Evolutionary conservation across 2,888 invertebrate genomes (phyloP).

Genomic region (Cheilosia vulpina): DNA sequence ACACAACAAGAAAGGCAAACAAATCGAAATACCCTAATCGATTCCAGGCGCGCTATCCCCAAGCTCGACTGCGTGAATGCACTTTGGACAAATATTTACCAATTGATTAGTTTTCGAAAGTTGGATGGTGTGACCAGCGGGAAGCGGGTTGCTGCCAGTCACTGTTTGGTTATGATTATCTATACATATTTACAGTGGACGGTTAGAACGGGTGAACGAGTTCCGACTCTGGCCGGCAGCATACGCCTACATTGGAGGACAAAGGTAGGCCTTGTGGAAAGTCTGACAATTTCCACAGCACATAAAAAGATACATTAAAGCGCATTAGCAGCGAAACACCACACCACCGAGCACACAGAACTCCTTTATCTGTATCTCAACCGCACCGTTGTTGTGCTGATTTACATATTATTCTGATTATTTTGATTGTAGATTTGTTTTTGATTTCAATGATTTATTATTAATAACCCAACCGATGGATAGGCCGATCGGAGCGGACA

Average conservation of each 20-base stretch:
- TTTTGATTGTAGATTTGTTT: slow-evolving; percentile 74
- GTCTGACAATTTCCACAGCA: slow-evolving; percentile 52
- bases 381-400: slow-evolving; percentile 17
- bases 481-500: background rate
- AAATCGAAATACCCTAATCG: slow-evolving; percentile 74
- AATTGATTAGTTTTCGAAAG: slow-evolving; percentile 74
- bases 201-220: slow-evolving; percentile 31
- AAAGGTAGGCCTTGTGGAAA: slow-evolving; percentile 63
- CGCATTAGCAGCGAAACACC: slow-evolving; percentile 62
- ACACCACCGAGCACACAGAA: background rate
- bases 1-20: slow-evolving; percentile 40
- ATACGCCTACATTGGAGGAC: slow-evolving; percentile 51
- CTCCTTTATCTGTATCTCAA: slow-evolving; percentile 5
- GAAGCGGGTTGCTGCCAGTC: slow-evolving; percentile 9
- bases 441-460: slow-evolving; percentile 73
- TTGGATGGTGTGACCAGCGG: slow-evolving; percentile 42
- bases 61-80: slow-evolving; percentile 68
- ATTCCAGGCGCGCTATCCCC: slow-evolving; percentile 48
- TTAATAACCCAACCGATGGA: slow-evolving; percentile 43
- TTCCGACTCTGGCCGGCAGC: slow-evolving; percentile 19
- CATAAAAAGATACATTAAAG: slow-evolving; percentile 69
- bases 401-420: slow-evolving; percentile 73
- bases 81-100: slow-evolving; percentile 74
- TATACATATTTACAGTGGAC: slow-evolving; percentile 54
- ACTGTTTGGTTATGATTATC: slow-evolving; percentile 71